Conservation (phyloP, 2,113 vertebrate genomes). For the Alces alces region DNA sequence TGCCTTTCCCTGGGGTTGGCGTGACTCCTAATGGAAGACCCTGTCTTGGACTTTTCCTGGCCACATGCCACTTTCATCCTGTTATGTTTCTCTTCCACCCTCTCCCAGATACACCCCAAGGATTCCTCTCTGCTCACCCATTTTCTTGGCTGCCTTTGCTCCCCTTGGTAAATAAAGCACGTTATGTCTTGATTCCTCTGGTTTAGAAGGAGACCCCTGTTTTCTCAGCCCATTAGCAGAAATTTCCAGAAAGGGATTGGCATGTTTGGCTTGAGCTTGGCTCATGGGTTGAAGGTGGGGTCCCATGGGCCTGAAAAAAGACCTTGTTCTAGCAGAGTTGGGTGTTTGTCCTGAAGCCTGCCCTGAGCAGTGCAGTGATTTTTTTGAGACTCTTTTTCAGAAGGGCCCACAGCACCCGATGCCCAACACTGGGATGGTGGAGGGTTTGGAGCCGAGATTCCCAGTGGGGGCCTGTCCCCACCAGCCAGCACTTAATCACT, state of each 20-base stretch:
- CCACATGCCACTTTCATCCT: background rate
- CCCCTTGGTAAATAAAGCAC: constrained; percentile 54
- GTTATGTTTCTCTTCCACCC: background rate
- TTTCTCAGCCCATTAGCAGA: constrained; percentile 34
- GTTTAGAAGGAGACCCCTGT: constrained; percentile 33
- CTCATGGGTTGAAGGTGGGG: constrained; percentile 26
- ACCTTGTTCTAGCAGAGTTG: background rate
- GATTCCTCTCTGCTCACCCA: constrained; percentile 36
- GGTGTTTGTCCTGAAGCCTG: background rate
- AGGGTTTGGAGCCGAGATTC: background rate
- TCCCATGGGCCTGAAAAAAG: constrained; percentile 2
- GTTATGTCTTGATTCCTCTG: constrained; percentile 21
- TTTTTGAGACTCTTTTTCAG: background rate
- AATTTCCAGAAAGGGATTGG: constrained; percentile 35
- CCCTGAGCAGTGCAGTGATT: background rate
- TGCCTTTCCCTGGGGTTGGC: background rate
- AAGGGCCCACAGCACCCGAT: background rate
- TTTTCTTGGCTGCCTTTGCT: constrained; percentile 50
- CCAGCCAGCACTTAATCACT: background rate
- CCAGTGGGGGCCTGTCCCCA: background rate
- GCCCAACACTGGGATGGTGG: background rate
- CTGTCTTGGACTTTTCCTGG: background rate
- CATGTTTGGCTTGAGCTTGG: constrained; percentile 21
- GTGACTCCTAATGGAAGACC: background rate
- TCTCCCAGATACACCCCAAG: constrained; percentile 28